Percentiles rank a stretch among this genome's conserved stretches.
phyloP scores from a whole-genome alignment of 2,797 vertebrate species.

The Epinephelus coioides region DNA sequence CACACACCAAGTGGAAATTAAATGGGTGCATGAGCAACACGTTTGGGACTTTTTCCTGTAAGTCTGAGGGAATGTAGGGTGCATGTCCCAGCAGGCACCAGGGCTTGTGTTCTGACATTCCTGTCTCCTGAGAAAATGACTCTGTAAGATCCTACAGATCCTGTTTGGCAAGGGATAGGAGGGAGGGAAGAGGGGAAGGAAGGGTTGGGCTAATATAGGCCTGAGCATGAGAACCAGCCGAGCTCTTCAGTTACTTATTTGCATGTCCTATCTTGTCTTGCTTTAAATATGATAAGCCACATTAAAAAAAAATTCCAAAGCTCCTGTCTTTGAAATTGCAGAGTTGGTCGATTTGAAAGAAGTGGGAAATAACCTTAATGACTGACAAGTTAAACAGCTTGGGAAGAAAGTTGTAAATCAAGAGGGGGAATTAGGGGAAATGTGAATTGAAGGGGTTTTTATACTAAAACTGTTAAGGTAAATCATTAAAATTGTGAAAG shows the following conservation, averaged over 20 bases:
- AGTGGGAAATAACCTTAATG: slow-evolving; percentile 17
- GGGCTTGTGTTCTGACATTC: slow-evolving; percentile 84
- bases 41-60: slow-evolving; percentile 70
- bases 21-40: slow-evolving; percentile 57
- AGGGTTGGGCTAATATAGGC: slow-evolving; percentile 78
- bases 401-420: neutral
- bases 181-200: slow-evolving; percentile 78
- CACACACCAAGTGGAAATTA: slow-evolving; percentile 59
- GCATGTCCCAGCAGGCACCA: slow-evolving; percentile 81
- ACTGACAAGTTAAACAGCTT: slow-evolving; percentile 16
- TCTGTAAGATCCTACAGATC: slow-evolving; percentile 87
- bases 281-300: slow-evolving; percentile 61
- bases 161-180: slow-evolving; percentile 86
- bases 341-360: slow-evolving; percentile 9
- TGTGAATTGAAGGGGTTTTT: neutral
- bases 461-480: neutral
- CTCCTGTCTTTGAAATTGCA: slow-evolving; percentile 39
- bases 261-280: slow-evolving; percentile 83
- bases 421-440: neutral
- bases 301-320: slow-evolving; percentile 30
- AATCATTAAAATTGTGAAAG: neutral
- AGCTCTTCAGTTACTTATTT: slow-evolving; percentile 83
- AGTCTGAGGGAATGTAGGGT: slow-evolving; percentile 72
- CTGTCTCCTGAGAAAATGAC: slow-evolving; percentile 87
- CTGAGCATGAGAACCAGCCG: slow-evolving; percentile 80